Evolutionary conservation across 2,113 vertebrate genomes (phyloP), one percentile per base, ranked within the genome.

Genomic region (Mohoua ochrocephala): DNA sequence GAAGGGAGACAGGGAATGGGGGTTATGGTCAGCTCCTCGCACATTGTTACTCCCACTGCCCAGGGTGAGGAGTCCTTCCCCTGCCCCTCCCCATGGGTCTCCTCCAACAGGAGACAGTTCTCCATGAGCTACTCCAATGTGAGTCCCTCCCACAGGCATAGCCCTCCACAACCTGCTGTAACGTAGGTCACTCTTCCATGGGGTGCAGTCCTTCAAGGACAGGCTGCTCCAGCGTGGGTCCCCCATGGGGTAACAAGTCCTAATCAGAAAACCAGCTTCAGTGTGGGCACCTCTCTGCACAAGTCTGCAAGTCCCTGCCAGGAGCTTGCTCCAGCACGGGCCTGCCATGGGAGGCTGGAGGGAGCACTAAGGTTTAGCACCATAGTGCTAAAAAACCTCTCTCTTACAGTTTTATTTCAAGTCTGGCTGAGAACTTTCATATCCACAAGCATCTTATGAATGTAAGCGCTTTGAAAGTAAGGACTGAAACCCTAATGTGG

Each of bases 171-270:
- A 37, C 33, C 33, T 53, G 8, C 63, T 39, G 33, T 37, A 35
- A 33, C 0, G 0, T 60, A 37, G 18, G 37, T 59, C 45, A 37
- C 14, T 22, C 5, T 53, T 45, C 45, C 23, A 39, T 0, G 4
- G 27, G 11, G 18, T 45, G 33, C 33, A 37, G 37, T 27, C 7
- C 37, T 39, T 33, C 22, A 60, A 37, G 73, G 18, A 33, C 37
- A 39, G 63, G 15, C 11, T 52, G 45, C 45, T 39, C 9, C 27
- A 22, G 7, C 30, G 9, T 18, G 26, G 7, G 11, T 31, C 14
- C 16, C 19, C 21, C 18, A 10, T 3, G 11, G 45, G 7, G 1
- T 59, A 7, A 52, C 4, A 67, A 31, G 17, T 52, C 22, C 44
- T 26, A 9, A 10, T 2, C 61, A 31, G 31, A 44, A 52, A 59